Base-by-base conservation (phyloP, 2,888 invertebrate species). In the Himalopsyche anomala region DNA sequence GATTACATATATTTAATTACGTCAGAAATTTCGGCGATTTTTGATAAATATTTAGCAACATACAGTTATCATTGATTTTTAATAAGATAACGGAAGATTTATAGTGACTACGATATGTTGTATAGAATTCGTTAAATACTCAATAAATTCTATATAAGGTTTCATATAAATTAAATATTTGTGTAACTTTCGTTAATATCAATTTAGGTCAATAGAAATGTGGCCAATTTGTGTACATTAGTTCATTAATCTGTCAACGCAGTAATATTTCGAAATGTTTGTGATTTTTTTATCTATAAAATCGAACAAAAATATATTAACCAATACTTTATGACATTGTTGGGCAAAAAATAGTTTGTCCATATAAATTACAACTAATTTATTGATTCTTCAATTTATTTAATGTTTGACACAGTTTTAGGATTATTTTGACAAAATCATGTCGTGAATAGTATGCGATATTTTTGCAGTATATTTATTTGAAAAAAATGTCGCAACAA, bases 81-180 rank as follows among this genome's bases (percentile, higher is more conserved):
- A 15, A 19, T 38, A 15, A 15, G 74, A 74, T 74, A 74, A 74
- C 28, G 1, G 74, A 38, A 74, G 74, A 74, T 74, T 74, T 74
- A 74, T 74, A 12, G 36, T 74, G 74, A 36, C 28, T 74, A 38
- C 28, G 4, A 38, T 74, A 74, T 74, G 38, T 36, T 36, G 36
- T 74, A 36, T 38, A 15, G 36, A 74, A 74, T 74, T 74, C 4
- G 36, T 36, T 74, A 12, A 74, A 36, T 36, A 74, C 36, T 36
- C 28, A 74, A 74, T 74, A 74, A 74, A 74, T 74, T 74, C 74
- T 74, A 11, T 74, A 74, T 74, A 38, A 74, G 74, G 74, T 74
- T 38, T 38, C 19, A 74, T 11, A 74, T 74, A 74, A 28, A 74
- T 38, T 74, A 74, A 74, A 12, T 3, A 36, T 15, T 74, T 74